Evolutionary conservation across 2,888 invertebrate genomes (phyloP), one percentile per base, ranked within the genome.

Genomic region (Nephrotoma guestfalica): DNA sequence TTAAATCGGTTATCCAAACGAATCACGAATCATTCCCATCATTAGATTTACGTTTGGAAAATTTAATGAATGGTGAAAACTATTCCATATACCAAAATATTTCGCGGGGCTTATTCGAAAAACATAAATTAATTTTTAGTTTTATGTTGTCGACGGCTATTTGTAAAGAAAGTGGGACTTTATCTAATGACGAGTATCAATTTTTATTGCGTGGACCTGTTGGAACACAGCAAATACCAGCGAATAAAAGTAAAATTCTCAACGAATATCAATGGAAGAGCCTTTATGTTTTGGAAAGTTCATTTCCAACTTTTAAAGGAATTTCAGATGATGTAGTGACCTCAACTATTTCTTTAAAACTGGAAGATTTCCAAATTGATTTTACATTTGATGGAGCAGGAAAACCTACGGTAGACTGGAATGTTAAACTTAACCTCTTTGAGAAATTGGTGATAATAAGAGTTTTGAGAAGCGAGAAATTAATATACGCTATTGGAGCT

Each of bases 61-160:
- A 94, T 87, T 92, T 98, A 2, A 94, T 95, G 89, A 92, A 93
- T 18, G 96, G 96, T 90, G 97, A 97, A 88, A 96, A 97, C 0
- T 92, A 95, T 86, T 94, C 96, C 0, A 94, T 98, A 71, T 98
- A 97, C 90, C 94, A 94, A 7, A 98, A 97, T 89, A 95, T 98
- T 45, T 97, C 97, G 0, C 93, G 98, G 86, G 98, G 98, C 0
- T 92, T 98, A 9, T 98, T 98, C 90, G 98, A 98, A 90, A 94
- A 95, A 87, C 97, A 98, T 91, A 98, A 98, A 91, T 93, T 98
- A 0, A 95, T 98, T 87, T 98, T 96, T 90, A 97, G 96, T 89
- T 96, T 98, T 89, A 93, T 97, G 92, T 91, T 97, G 13, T 96
- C 96, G 89, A 93, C 95, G 87, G 95, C 96, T 3, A 94, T 98